Conservation (phyloP, 35 echinoderm and acorn worm species). For the Amphiura filiformis region DNA sequence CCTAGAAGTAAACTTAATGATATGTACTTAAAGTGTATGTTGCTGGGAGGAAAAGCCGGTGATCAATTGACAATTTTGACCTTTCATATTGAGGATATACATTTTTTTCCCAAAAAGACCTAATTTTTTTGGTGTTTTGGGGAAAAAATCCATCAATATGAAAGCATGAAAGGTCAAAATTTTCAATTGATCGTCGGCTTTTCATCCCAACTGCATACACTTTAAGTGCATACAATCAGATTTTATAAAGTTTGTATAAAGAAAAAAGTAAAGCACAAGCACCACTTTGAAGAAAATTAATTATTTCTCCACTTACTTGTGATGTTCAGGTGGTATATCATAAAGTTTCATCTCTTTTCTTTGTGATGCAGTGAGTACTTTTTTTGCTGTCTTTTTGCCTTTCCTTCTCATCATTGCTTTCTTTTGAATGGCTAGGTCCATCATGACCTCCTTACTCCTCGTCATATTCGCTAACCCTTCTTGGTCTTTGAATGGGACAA, state of each 20-base stretch:
- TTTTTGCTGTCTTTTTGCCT: slow-evolving; percentile 6
- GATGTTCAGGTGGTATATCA: slow-evolving; percentile 50
- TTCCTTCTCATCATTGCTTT: background rate
- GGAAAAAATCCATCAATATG: background rate
- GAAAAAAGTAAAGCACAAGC: background rate
- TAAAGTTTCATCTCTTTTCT: slow-evolving; percentile 37
- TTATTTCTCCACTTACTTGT: slow-evolving; percentile 28
- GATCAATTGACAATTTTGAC: no score
- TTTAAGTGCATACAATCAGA: no score
- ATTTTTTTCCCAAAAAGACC: no score
- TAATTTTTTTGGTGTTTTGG: no score
- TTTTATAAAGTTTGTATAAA: no score
- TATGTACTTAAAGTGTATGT: no score
- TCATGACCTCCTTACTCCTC: slow-evolving; percentile 7
- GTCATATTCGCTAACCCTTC: background rate
- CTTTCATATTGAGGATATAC: no score
- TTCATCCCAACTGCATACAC: no score
- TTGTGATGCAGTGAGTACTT: slow-evolving; percentile 17
- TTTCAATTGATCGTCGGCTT: no score
- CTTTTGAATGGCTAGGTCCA: slow-evolving; percentile 12
- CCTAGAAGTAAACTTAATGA: no score
- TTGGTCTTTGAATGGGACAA: background rate
- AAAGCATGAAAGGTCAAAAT: no score
- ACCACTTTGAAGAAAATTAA: background rate
- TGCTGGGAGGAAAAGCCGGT: no score